These are phyloP conservation scores for Parotia lawesii DNA, from an alignment of 2,113 vertebrate species.

Conservation along the genomic window DNA sequence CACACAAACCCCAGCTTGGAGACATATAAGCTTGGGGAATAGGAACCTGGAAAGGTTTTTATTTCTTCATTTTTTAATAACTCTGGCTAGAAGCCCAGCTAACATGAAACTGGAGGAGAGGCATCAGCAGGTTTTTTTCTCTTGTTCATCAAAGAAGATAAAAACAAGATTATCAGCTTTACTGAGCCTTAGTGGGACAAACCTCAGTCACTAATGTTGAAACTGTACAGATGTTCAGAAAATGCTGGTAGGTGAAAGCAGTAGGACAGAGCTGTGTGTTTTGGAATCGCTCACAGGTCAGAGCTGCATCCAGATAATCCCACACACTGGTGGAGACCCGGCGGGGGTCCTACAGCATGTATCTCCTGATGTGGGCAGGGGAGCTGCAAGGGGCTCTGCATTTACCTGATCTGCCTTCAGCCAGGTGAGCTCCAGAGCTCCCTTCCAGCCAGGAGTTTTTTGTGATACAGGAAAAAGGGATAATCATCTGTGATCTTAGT, in stretches of 20 bases:
- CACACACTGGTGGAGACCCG: fast-evolving
- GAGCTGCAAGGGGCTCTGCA: background rate
- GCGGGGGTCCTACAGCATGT: background rate
- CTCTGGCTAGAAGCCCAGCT: background rate
- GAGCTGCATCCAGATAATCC: background rate
- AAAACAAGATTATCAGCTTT: background rate
- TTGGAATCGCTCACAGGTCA: background rate
- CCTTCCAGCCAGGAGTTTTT: background rate
- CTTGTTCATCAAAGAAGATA: background rate
- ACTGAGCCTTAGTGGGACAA: background rate
- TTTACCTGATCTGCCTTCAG: background rate
- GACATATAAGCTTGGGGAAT: background rate
- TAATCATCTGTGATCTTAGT: background rate
- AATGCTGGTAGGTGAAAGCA: too few relatives aligned
- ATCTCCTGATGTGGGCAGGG: background rate
- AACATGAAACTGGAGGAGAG: background rate
- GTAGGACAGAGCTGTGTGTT: background rate
- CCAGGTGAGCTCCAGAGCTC: background rate
- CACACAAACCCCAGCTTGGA: too few relatives aligned
- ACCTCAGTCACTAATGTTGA: background rate
- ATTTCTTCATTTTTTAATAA: background rate
- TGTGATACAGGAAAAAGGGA: background rate
- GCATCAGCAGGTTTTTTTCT: background rate
- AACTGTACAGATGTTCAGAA: background rate
- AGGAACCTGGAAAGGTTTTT: background rate